Evolutionary conservation across 2,888 invertebrate species (phyloP), one percentile per base, ranked within the genome.

Genomic region (Anorthoa munda): DNA sequence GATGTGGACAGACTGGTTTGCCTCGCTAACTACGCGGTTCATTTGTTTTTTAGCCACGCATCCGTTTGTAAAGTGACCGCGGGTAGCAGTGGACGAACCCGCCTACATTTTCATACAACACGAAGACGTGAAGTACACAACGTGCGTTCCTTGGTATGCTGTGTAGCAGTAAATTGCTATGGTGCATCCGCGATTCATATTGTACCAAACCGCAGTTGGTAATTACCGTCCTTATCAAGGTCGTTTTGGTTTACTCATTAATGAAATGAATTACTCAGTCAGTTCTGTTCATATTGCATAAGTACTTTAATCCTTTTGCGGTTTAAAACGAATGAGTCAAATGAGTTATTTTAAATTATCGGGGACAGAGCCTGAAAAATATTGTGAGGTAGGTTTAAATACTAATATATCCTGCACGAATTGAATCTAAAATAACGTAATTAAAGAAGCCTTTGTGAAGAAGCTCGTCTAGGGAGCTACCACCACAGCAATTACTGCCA

Each of bases 171-270:
- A n/a, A 4, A 3, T 39, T 11, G 68, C 5, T 13, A 13, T 11
- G 13, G 39, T 58, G n/a, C 21, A 74, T 61, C 18, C 72, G 26
- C 18, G 63, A 26, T 74, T 45, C 17, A 11, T 18, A 11, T 15
- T 26, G 15, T 26, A 45, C 18, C 9, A 18, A 46, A 18, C 39
- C 48, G 31, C 46, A 56, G 23, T 63, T 11, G n/a, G n/a, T 70
- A 58, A 39, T 18, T 58, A 15, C 13, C 21, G 15, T 18, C 15
- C 2, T 2, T 23, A 68, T 51, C 50, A 15, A 23, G 9, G 9
- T 51, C 4, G 12, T 69, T 26, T 17, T 17, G 23, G 17, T 51
- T 23, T 9, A 23, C 12, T 7, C 23, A 51, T 23, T 11, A n/a
- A 23, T 39, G 23, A 5, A 45, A 66, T 15, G 23, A 45, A 26